Percentiles rank a stretch among this genome's conserved stretches.
phyloP scores from a whole-genome alignment of 2,888 invertebrate species.

The Drosophila yooni region DNA sequence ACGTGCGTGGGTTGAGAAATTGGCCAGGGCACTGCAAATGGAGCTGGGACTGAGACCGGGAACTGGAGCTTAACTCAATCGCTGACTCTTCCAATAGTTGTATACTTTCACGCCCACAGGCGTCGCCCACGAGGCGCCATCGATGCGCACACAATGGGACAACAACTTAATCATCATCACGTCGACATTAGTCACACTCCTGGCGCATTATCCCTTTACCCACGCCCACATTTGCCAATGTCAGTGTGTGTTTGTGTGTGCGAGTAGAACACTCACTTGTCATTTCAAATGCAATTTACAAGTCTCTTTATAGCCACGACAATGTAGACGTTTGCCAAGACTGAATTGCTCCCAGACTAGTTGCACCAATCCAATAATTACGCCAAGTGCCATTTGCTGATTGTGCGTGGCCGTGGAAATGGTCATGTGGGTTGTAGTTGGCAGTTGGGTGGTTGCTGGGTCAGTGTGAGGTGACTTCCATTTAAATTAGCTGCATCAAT shows the following conservation, averaged over 20 bases:
- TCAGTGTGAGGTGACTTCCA: slow-evolving; percentile 16
- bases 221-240: slow-evolving; percentile 19
- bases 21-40: slow-evolving; percentile 44
- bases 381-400: slow-evolving; percentile 60
- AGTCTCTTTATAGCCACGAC: slow-evolving; percentile 71
- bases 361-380: slow-evolving; percentile 71
- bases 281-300: slow-evolving; percentile 72
- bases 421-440: neutral
- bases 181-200: slow-evolving; percentile 74
- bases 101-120: slow-evolving; percentile 8
- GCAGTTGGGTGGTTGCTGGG: neutral
- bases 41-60: slow-evolving; percentile 36
- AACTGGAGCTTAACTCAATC: slow-evolving; percentile 17
- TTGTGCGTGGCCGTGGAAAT: slow-evolving; percentile 23
- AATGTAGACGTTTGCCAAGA: slow-evolving; percentile 66
- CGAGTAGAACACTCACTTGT: slow-evolving; percentile 49
- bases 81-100: slow-evolving; percentile 51
- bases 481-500: slow-evolving; percentile 55
- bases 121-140: slow-evolving; percentile 57
- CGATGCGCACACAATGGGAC: slow-evolving; percentile 57
- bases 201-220: slow-evolving; percentile 61
- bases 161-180: slow-evolving; percentile 80
- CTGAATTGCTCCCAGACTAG: slow-evolving; percentile 24
- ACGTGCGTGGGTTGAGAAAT: slow-evolving; percentile 62
- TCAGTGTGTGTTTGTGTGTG: slow-evolving; percentile 1